Evolutionary conservation across 2,888 invertebrate genomes (phyloP), one percentile per base, ranked within the genome.

Genomic region (Mythimna ferrago): DNA sequence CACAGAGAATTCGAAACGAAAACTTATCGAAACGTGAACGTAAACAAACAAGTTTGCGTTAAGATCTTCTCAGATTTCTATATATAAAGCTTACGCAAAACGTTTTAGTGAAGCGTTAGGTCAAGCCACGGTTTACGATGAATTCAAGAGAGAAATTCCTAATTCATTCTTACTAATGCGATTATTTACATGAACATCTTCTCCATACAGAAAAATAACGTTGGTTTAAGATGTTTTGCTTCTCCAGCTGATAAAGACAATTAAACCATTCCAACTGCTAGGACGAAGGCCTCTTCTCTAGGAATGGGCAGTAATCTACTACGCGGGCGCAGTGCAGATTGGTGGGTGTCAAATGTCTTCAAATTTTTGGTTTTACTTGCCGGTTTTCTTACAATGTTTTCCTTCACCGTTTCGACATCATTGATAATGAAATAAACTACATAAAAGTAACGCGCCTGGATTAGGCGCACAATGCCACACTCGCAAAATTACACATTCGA

Each of bases 51-150:
- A 71, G 69, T 83, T 83, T 75, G 71, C 73, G 78, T 80, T 80
- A 69, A 73, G 66, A 78, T 54, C 66, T 73, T 78, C 79, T 64
- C 79, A 80, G 87, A 87, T 80, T 84, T 88, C 88, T 88, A 88
- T 83, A 86, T 82, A 81, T 88, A 88, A 86, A 84, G 71, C 74
- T 88, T 83, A 86, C 88, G 76, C 62, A 57, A 70, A 70, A 69
- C 71, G 64, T 58, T 71, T 67, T 68, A 67, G 71, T 54, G 58
- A 71, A 71, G 71, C 61, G 58, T 68, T 71, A 32, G 66, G 78
- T 68, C 32, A 62, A 66, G 11, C 26, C 38, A 53, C 53, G 56
- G 64, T 74, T 82, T 78, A 78, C 64, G 71, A 73, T 51, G 60
- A 79, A 71, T 62, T 19, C 2, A 14, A 56, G 7, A 60, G 58